Evolutionary conservation across 37 sponge, comb jelly and placozoan species (phyloP).

Genomic region (Oscarella lobularis): DNA sequence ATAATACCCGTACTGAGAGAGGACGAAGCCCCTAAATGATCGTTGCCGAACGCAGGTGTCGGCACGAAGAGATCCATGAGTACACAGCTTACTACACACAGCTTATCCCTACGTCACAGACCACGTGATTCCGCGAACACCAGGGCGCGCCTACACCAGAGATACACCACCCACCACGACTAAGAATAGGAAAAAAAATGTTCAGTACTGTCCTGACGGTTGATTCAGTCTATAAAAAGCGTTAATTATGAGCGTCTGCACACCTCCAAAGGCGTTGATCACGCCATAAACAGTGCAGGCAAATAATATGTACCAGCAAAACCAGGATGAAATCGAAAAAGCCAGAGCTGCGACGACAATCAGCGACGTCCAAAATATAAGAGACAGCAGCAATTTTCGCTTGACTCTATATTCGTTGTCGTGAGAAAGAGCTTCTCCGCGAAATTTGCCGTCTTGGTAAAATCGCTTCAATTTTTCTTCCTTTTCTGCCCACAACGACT

Average conservation of each 20-base stretch:
- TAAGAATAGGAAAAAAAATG: no score
- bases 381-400: not conserved
- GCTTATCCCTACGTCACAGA: no score
- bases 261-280: not conserved
- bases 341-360: not conserved
- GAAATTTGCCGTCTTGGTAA: slow-evolving; percentile 37
- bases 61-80: no score
- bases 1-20: no score
- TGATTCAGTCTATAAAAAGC: not conserved
- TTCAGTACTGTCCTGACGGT: not conserved
- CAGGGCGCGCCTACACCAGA: no score
- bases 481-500: slow-evolving; percentile 42
- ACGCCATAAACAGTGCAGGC: not conserved
- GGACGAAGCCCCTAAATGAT: no score
- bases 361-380: not conserved
- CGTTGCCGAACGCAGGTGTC: no score
- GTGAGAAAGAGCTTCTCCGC: not conserved
- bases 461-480: slow-evolving; percentile 45
- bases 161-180: no score
- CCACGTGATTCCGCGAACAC: no score
- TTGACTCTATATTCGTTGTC: not conserved
- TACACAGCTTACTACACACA: no score
- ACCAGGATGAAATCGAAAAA: not conserved
- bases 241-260: not conserved
- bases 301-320: not conserved